phyloP scores from a whole-genome alignment of 1,140 invertebrate species.

The Ceratina australensis region DNA sequence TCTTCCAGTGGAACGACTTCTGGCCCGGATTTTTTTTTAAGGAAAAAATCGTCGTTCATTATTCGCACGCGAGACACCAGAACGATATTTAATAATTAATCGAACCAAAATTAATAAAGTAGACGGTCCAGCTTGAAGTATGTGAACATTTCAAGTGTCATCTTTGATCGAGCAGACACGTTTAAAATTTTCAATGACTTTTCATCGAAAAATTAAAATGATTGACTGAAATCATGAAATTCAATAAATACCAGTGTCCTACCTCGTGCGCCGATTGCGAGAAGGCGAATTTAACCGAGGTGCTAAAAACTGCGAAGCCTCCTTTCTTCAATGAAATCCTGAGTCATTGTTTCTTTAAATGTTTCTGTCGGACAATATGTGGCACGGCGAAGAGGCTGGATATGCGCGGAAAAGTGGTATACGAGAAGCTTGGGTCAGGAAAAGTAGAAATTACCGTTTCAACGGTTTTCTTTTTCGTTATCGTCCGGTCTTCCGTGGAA shows the following conservation, averaged over 20 bases:
- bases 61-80: not conserved
- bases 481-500: not conserved
- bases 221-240: slow-evolving; percentile 16
- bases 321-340: not conserved
- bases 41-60: not conserved
- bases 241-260: not conserved
- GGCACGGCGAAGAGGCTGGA: not conserved
- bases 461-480: not conserved
- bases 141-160: not conserved
- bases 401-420: slow-evolving; percentile 3
- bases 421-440: slow-evolving; percentile 17
- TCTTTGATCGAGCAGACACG: not conserved
- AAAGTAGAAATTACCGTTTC: not conserved
- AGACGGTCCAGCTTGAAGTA: not conserved
- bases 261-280: not conserved
- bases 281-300: too few species aligned
- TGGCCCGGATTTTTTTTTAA: slow-evolving; percentile 15
- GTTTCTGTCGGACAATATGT: slow-evolving; percentile 9
- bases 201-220: not conserved
- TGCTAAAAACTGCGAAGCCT: not conserved
- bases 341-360: slow-evolving; percentile 11
- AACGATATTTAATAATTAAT: too few species aligned
- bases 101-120: too few species aligned
- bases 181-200: not conserved
- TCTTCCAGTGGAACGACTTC: slow-evolving; percentile 58